Conservation (phyloP, 2,113 vertebrate species). For the Lota lota region DNA sequence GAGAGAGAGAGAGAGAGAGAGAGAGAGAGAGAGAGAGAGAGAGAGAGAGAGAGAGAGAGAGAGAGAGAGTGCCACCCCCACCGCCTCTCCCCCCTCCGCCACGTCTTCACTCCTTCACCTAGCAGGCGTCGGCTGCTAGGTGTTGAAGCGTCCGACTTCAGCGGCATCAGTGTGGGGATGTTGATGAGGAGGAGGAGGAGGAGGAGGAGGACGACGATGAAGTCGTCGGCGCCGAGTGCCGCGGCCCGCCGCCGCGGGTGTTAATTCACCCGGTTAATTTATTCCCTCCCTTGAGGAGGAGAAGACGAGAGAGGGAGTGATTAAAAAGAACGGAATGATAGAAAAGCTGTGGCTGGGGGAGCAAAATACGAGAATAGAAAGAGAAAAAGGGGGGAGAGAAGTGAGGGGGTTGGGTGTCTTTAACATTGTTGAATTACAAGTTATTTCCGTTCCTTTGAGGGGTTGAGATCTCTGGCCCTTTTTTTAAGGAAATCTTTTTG, state of each 20-base stretch:
- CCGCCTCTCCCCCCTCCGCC: no score
- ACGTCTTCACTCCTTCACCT: conserved; percentile 22
- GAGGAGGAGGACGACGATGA: neutral
- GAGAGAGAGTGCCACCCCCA: no score
- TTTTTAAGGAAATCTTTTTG: no score
- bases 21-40: no score
- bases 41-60: no score
- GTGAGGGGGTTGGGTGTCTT: no score
- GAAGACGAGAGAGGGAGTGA: neutral
- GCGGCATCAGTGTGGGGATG: conserved; percentile 24
- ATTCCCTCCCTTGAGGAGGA: conserved; percentile 48
- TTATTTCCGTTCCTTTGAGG: no score
- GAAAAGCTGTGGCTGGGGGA: conserved; percentile 40
- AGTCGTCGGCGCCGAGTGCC: conserved; percentile 40
- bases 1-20: no score
- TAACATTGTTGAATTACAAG: no score
- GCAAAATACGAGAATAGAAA: neutral
- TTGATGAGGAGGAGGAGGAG: neutral
- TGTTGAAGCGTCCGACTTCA: conserved; percentile 46
- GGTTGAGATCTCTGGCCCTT: no score
- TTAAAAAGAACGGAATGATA: conserved; percentile 27
- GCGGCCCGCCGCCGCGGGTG: conserved; percentile 36
- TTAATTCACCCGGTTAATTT: conserved; percentile 66
- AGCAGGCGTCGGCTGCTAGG: conserved; percentile 56
- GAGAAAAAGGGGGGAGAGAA: conserved; percentile 25